Evolutionary conservation across 1,140 invertebrate genomes (phyloP), one percentile per base, ranked within the genome.

Genomic region (Lamellibrachia luymesi): DNA sequence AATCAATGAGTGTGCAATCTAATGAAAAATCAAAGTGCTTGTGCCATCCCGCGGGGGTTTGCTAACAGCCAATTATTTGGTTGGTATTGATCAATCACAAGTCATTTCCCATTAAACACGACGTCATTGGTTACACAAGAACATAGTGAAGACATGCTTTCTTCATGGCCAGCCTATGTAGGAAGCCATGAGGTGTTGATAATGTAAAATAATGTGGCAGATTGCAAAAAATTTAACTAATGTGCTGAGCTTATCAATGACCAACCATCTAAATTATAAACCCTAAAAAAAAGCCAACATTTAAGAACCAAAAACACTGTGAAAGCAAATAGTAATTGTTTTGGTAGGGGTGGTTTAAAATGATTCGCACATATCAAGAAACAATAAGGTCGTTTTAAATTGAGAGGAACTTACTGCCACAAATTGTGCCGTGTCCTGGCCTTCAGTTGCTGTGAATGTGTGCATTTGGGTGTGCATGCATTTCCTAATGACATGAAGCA

Each of bases 101-200:
- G 64, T 80, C 64, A 80, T 80, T 80, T 80, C 64, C 64, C 64
- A 80, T 80, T 80, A 80, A 80, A 80, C 64, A 80, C 64, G 64
- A 80, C 13, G 64, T 22, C 64, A 80, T 22, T 80, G 64, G 64
- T 80, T 80, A 80, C 64, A 1, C 25, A 80, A 80, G 64, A 80
- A 22, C 64, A 80, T 22, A 38, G 17, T 22, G 2, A 80, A 22
- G 64, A 80, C 8, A 80, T 22, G 2, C 64, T 22, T 10, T 80
- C 64, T 10, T 80, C 64, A 17, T 10, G 64, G 64, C 64, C 17
- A 22, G 13, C 64, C 64, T 80, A 17, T 22, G 13, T 80, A 80
- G 17, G 64, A 80, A 10, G 4, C 64, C 52, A 56, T 56, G 6
- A 56, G 6, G 52, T 6, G 52, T 56, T 56, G 17, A 17, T 56